Percentiles rank a stretch among this genome's conserved stretches.
phyloP scores from a whole-genome alignment of 2,888 invertebrate genomes.

The Dynastes tityus region DNA sequence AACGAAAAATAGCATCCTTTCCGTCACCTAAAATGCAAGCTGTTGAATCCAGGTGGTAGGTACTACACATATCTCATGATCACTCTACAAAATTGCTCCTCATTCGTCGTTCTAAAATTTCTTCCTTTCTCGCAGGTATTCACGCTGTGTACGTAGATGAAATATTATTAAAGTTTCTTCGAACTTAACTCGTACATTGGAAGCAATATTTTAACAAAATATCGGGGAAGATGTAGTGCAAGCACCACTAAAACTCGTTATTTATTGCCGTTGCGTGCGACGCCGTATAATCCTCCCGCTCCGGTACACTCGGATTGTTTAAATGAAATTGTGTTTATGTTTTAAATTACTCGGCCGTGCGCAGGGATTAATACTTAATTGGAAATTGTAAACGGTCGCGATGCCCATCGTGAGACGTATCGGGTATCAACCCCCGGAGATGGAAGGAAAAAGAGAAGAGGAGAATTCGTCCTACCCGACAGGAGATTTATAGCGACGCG shows the following conservation, averaged over 20 bases:
- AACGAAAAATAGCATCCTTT: no score
- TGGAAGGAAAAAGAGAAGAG: constrained; percentile 11
- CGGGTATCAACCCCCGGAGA: neutral
- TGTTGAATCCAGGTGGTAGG: no score
- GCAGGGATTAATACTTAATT: constrained; percentile 44
- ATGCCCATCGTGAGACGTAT: constrained; percentile 25
- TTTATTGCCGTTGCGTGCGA: constrained; percentile 30
- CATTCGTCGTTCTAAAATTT: no score
- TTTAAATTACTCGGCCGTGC: constrained; percentile 31
- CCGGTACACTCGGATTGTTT: neutral
- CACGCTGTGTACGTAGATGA: no score
- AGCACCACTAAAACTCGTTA: neutral
- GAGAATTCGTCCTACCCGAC: neutral
- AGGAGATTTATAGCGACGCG: constrained; percentile 27
- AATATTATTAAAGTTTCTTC: neutral
- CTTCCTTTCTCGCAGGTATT: no score
- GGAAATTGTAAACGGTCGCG: constrained; percentile 26
- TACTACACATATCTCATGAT: no score
- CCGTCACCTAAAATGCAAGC: no score
- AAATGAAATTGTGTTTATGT: constrained; percentile 45
- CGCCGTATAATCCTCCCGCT: constrained; percentile 12
- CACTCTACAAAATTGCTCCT: no score
- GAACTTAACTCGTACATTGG: neutral
- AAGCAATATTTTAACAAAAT: constrained; percentile 2
- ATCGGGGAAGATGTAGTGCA: neutral